Conservation (phyloP, 35 echinoderm and acorn worm genomes). For the Nesometra sesokonis region DNA sequence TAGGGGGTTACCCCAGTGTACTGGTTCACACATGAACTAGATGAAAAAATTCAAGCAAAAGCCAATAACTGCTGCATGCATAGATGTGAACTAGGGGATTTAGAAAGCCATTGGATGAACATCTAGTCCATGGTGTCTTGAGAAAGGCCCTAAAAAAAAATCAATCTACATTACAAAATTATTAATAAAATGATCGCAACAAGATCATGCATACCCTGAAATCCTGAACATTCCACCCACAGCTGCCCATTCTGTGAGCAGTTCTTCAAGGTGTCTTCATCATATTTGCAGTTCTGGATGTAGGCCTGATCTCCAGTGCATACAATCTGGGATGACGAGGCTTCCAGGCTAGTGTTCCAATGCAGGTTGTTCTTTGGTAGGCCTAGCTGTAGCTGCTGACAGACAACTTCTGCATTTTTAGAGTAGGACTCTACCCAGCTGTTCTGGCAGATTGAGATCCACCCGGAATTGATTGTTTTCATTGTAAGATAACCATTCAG, state of each 20-base stretch:
- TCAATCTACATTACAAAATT: no score
- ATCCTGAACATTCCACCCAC: neutral
- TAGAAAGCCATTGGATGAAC: no score
- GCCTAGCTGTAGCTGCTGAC: neutral
- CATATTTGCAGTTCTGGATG: neutral
- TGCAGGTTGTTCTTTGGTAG: neutral
- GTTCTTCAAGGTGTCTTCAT: neutral
- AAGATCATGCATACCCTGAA: neutral
- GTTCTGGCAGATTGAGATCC: neutral
- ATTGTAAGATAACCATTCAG: neutral
- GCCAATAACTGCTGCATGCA: no score
- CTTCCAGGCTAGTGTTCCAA: neutral
- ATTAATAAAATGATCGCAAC: no score
- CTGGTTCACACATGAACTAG: no score
- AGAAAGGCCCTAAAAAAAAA: no score
- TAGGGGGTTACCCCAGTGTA: no score
- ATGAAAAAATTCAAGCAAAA: no score
- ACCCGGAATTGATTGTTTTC: neutral
- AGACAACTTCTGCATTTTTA: neutral
- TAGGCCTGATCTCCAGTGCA: neutral
- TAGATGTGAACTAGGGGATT: no score
- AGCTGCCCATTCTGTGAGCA: neutral
- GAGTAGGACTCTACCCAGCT: neutral
- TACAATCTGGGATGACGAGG: neutral
- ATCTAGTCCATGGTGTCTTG: no score